These are phyloP conservation scores for Etheostoma cragini DNA, from an alignment of 2,113 vertebrate species.

Conservation along the genomic window DNA sequence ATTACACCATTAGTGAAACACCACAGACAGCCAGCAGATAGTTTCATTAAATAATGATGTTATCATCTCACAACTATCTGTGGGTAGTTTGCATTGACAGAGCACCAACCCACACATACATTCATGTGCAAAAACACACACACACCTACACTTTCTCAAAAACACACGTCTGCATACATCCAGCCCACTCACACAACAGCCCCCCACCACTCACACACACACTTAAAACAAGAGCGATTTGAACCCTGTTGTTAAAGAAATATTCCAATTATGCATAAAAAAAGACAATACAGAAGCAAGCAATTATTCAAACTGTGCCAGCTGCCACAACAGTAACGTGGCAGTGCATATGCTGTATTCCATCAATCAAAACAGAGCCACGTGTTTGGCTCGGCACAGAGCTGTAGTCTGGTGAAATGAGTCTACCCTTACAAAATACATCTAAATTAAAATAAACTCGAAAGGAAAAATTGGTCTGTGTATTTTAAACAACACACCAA, in stretches of 20 bases:
- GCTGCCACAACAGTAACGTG: conserved; percentile 68
- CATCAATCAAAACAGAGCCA: conserved; percentile 63
- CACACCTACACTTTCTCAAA: not conserved
- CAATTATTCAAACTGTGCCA: conserved; percentile 74
- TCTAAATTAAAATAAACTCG: not conserved
- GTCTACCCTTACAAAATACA: conserved; percentile 23
- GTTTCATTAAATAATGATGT: conserved; percentile 55
- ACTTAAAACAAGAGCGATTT: conserved; percentile 14
- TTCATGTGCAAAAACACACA: not conserved
- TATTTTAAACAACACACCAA: conserved; percentile 15
- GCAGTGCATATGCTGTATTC: conserved; percentile 56
- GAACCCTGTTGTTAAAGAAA: conserved; percentile 63
- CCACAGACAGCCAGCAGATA: conserved; percentile 36
- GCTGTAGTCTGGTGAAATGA: conserved; percentile 44
- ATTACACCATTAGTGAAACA: conserved; percentile 53
- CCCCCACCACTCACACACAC: not conserved
- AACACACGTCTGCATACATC: not conserved
- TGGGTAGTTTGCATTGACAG: conserved; percentile 41
- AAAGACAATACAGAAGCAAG: conserved; percentile 53
- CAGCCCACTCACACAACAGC: not conserved
- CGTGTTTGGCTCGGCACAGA: conserved; percentile 36
- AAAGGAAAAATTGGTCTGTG: conserved; percentile 18
- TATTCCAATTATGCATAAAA: conserved; percentile 67
- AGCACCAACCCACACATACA: conserved; percentile 25
- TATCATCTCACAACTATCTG: conserved; percentile 43